These are phyloP conservation scores for Pegoplata infirma DNA, from an alignment of 2,888 invertebrate species.

Conservation along the genomic window DNA sequence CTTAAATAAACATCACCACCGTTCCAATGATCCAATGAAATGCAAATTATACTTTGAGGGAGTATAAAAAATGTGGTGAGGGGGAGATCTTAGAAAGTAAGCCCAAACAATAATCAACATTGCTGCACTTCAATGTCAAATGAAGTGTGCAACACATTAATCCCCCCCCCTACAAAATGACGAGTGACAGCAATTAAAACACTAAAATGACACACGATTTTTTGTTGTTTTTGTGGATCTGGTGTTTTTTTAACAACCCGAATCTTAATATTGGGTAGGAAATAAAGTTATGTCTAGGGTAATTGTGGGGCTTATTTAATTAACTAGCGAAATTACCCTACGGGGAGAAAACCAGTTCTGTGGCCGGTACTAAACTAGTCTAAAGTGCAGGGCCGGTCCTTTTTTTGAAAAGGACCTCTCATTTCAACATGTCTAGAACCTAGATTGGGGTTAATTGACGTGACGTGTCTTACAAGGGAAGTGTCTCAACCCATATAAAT, in stretches of 20 bases:
- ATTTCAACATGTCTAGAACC: too few species aligned
- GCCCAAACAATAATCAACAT: constrained; percentile 22
- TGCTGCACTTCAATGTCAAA: constrained; percentile 68
- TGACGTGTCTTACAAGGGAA: too few species aligned
- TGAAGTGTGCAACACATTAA: constrained; percentile 75
- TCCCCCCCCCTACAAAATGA: constrained; percentile 55
- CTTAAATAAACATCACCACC: constrained; percentile 32
- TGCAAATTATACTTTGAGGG: constrained; percentile 44
- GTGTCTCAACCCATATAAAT: too few species aligned
- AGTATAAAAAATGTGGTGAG: background rate
- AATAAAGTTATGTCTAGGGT: constrained; percentile 5
- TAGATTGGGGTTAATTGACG: too few species aligned
- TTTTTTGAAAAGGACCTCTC: too few species aligned
- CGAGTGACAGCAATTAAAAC: constrained; percentile 60
- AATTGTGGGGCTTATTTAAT: too few species aligned
- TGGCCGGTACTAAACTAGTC: too few species aligned
- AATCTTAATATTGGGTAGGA: background rate
- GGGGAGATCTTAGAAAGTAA: constrained; percentile 1
- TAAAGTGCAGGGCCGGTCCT: too few species aligned
- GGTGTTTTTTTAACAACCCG: background rate
- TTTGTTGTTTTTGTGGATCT: constrained; percentile 5
- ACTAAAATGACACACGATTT: constrained; percentile 58
- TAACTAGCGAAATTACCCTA: too few species aligned
- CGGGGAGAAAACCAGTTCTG: too few species aligned
- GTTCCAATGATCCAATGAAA: constrained; percentile 34